A percentile compares a stretch with the other conserved stretches of the same genome.
These are phyloP conservation scores for Helleia helle DNA, from an alignment of 2,888 invertebrate genomes.

Conservation along the genomic window DNA sequence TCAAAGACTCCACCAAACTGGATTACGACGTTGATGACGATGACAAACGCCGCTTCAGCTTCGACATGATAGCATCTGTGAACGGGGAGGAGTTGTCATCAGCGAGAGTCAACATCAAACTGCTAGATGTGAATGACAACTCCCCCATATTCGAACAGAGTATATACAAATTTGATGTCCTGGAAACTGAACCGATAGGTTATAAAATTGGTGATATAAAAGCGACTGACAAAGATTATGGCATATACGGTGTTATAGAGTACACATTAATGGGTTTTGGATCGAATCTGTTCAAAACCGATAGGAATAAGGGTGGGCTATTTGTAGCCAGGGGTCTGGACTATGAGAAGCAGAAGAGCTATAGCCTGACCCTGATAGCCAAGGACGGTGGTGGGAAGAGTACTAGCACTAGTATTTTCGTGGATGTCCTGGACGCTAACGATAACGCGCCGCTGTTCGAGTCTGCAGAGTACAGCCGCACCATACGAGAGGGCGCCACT, in stretches of 20 bases:
- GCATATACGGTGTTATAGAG: conserved; percentile 79
- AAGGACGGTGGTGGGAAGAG: conserved; percentile 85
- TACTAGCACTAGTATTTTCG: conserved; percentile 79
- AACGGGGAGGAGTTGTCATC: conserved; percentile 71
- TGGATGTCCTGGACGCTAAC: conserved; percentile 83
- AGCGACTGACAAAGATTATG: conserved; percentile 83
- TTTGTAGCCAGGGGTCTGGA: conserved; percentile 79
- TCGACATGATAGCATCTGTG: conserved; percentile 78
- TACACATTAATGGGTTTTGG: conserved; percentile 87
- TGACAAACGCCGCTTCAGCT: conserved; percentile 74
- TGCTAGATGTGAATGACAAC: conserved; percentile 87
- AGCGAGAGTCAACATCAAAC: conserved; percentile 75
- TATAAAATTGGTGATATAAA: conserved; percentile 77
- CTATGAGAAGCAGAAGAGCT: conserved; percentile 86
- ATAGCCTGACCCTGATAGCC: conserved; percentile 85
- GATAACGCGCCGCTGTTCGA: conserved; percentile 85
- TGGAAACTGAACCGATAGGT: conserved; percentile 77
- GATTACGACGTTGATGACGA: conserved; percentile 81
- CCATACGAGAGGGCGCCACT: conserved; percentile 83
- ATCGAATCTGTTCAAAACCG: conserved; percentile 82
- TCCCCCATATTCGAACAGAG: conserved; percentile 78
- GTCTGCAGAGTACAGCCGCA: conserved; percentile 79
- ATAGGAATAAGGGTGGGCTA: conserved; percentile 78
- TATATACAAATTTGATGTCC: conserved; percentile 77
- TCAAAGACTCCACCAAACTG: conserved; percentile 76